Evolutionary conservation across 1,140 invertebrate species (phyloP).

Genomic region (Berghia stephanieae): DNA sequence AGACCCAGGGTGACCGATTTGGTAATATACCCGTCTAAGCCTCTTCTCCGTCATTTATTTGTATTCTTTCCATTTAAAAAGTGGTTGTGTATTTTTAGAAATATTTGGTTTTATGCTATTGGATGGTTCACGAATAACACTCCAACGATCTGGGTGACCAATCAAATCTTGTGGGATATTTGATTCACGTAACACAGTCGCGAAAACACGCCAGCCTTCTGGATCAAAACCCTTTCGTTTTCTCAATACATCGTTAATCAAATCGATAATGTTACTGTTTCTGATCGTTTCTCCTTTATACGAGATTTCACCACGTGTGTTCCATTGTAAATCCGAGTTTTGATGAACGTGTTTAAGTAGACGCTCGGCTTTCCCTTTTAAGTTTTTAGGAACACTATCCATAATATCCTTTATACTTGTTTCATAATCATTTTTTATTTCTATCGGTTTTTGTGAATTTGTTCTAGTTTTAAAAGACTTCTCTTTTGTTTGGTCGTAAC

Average conservation of each 20-base stretch:
- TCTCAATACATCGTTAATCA: slow-evolving; percentile 7
- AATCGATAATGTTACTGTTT: slow-evolving; percentile 16
- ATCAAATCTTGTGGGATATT: slow-evolving; percentile 11
- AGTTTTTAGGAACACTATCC: slow-evolving; percentile 13
- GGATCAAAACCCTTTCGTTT: slow-evolving; percentile 6
- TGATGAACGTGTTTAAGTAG: neutral
- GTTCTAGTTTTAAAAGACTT: neutral
- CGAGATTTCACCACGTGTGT: slow-evolving; percentile 3
- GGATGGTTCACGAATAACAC: neutral
- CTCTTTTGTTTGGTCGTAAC: neutral
- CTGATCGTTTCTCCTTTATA: neutral
- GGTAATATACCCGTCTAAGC: too few species aligned
- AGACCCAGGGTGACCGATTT: neutral
- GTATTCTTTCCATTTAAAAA: too few species aligned
- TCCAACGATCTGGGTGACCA: slow-evolving; percentile 10
- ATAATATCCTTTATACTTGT: neutral
- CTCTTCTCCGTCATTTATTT: too few species aligned
- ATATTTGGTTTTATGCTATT: too few species aligned
- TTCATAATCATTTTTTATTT: neutral
- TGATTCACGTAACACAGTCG: neutral
- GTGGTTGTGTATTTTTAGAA: too few species aligned
- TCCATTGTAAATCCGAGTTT: neutral
- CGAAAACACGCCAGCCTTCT: neutral
- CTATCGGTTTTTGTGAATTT: neutral
- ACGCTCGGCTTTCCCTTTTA: slow-evolving; percentile 17